Base-by-base conservation (phyloP, 2,888 invertebrate species). In the Pterobdella sp. region DNA sequence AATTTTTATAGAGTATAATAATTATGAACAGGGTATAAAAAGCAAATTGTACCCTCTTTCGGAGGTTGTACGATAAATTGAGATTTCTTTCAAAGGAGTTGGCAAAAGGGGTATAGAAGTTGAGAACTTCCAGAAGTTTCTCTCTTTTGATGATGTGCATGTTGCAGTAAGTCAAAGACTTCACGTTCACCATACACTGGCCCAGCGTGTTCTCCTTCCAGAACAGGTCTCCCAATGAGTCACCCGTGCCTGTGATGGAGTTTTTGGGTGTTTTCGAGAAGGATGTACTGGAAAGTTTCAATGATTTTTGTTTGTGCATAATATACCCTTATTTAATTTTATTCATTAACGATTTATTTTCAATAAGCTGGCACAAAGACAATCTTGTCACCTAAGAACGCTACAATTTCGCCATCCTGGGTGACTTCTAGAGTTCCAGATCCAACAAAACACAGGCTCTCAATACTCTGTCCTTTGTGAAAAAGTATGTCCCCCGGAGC, bases 51-150 rank as follows among this genome's bases (percentile, higher is more conserved):
- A 97, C 91, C 84, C 98, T 89, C 86, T 97, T 94, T 78, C 97
- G 88, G 79, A 99, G 88, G 85, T 98, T 98, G 87, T 98, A 98
- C 29, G 98, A 99, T 80, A 99, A 89, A 79, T 96, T 90, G 81
- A 99, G 89, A 86, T 98, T 98, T 80, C 97, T 87, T 76, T 96
- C 93, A 86, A 98, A 98, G 80, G 96, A 96, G 87, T 97, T 97
- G 79, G 97, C 95, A 87, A 98, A 99, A 77, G 97, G 94, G 86
- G 96, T 95, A 87, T 98, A 98, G 88, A 98, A 98, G 86, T 94
- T 94, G 79, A 98, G 88, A 3, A 86, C 85, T 87, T 95, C 94
- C 79, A 96, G 88, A 78, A 96, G 88, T 81, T 93, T 90, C 85
- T 95, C 94, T 72, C 87, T 79, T 76, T 97, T 97, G 86, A 98